These are phyloP conservation scores for Seira musarum DNA, from an alignment of 2,888 invertebrate species.

Conservation along the genomic window DNA sequence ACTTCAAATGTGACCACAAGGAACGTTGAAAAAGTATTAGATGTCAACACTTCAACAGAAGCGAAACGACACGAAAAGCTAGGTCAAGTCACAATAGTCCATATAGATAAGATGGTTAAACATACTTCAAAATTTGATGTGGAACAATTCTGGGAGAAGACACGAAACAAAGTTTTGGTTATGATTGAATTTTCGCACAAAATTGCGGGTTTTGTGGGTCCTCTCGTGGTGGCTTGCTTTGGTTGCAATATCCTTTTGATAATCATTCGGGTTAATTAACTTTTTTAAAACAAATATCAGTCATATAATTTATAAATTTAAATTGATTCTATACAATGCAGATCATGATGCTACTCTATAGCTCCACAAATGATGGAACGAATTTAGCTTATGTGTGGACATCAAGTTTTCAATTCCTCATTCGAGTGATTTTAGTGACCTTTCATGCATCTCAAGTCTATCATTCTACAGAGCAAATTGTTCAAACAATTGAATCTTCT, in stretches of 20 bases:
- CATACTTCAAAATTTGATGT: background rate
- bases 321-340: no score
- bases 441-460: conserved; percentile 9
- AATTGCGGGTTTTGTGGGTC: background rate
- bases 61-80: background rate
- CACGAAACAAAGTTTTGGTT: background rate
- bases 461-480: conserved; percentile 31
- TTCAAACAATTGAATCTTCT: conserved; percentile 1
- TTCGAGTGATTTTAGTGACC: conserved; percentile 25
- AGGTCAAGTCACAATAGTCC: background rate
- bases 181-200: background rate
- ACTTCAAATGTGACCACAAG: background rate
- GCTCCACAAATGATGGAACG: background rate
- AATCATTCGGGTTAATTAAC: background rate
- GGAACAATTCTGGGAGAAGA: background rate
- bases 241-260: background rate
- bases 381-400: background rate
- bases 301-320: no score
- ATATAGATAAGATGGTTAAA: background rate
- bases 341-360: background rate
- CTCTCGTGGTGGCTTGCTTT: background rate
- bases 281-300: background rate
- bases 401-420: conserved; percentile 9
- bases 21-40: background rate
- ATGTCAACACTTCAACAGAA: background rate